Base-by-base conservation (phyloP, 2,888 invertebrate species). In the Pristionchus mayeri region DNA sequence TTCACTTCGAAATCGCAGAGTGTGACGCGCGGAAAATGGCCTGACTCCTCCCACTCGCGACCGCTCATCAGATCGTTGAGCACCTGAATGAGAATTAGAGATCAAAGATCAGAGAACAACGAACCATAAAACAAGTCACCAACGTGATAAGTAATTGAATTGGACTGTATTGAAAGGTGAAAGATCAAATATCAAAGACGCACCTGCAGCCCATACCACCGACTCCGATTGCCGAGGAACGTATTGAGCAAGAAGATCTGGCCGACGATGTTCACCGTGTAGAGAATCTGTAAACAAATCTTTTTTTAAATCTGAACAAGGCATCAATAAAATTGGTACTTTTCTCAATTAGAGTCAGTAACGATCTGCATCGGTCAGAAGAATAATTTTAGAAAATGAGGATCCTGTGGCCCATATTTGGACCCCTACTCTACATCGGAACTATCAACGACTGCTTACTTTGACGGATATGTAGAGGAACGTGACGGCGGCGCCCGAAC, bases 1-100 rank as follows among this genome's bases (percentile, higher is more conserved):
- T 93, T 93, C 21, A 93, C 93, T 88, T 93, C 93, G 85, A 93
- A 93, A 85, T 93, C 93, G 85, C 93, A 93, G n/a, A 93, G 85
- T 21, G 93, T 93, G 11, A 93, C 93, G 34, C 92, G 87, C 3
- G 92, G 92, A 63, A 92, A 91, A 84, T 91, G 90, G 7, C 92
- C 91, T 11, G 89, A 89, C 84, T 93, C 93, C 84, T 92, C 91
- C 93, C 93, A 93, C 84, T 93, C 93, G 18, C 92, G 86, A 21
- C 93, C 92, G 86, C 91, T 92, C 92, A 93, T 91, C 85, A 93
- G 86, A 83, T 93, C 93, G 81, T 90, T 91, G 27, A 93, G 87
- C 48, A 92, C 92, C 90, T 90, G 76, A 48, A 24, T 48, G n/a
- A 30, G 44, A n/a, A n/a, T 13, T 44, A 44, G 13, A 13, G 44